Evolutionary conservation across 1,140 invertebrate species (phyloP).

Genomic region (Drosophila sproati): DNA sequence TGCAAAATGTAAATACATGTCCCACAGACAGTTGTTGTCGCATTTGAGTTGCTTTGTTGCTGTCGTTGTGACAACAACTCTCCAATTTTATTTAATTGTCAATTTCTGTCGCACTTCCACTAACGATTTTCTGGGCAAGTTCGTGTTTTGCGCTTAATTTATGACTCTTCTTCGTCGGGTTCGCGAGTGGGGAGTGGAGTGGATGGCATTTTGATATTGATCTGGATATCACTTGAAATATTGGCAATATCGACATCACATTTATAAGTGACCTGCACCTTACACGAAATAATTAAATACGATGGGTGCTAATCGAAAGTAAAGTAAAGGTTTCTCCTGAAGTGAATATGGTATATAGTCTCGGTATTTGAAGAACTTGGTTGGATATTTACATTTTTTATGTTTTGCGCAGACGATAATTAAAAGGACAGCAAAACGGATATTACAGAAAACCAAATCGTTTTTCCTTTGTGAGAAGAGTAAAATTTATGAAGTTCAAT

Average conservation of each 20-base stretch:
- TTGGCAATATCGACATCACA: constrained; percentile 58
- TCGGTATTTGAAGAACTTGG: too few relatives aligned
- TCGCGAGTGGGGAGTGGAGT: constrained; percentile 4
- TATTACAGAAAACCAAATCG: too few relatives aligned
- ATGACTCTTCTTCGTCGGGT: constrained; percentile 29
- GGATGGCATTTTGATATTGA: constrained; percentile 60
- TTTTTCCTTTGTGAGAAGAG: too few relatives aligned
- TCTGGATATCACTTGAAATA: constrained; percentile 60
- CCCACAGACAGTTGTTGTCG: constrained; percentile 23
- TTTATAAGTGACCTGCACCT: constrained; percentile 48
- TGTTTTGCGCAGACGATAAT: too few relatives aligned
- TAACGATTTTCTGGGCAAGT: constrained; percentile 78
- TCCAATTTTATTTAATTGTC: constrained; percentile 78
- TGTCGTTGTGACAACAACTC: constrained; percentile 69
- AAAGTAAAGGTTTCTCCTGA: too few relatives aligned
- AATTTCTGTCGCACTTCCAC: constrained; percentile 75
- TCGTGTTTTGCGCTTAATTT: constrained; percentile 56
- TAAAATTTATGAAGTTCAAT: too few relatives aligned
- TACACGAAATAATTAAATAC: constrained; percentile 54
- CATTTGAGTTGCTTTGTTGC: constrained; percentile 8
- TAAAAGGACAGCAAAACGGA: too few relatives aligned
- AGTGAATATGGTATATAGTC: too few relatives aligned
- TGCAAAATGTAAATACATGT: constrained; percentile 36
- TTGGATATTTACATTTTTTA: too few relatives aligned
- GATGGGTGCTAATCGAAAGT: constrained; percentile 3